Evolutionary conservation across 2,113 vertebrate genomes (phyloP), one percentile per base, ranked within the genome.

Genomic region (Rhinolophus sinicus): DNA sequence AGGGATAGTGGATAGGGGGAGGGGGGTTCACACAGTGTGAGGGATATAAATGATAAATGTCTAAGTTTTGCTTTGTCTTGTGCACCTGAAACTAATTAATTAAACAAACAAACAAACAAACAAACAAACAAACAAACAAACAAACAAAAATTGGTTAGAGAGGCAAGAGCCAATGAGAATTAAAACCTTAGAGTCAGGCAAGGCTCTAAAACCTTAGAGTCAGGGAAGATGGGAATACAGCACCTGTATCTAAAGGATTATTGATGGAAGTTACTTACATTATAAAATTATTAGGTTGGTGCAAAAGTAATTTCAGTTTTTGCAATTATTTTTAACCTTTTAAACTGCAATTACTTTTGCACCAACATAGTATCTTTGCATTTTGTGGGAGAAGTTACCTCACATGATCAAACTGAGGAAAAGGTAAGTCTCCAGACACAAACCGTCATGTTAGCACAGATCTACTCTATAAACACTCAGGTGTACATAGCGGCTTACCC

Each of bases 401-500:
- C 33, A 33, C 21, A 94, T 69, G 21, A 40, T 95, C 38, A 93
- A 93, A 83, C 6, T 56, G 47, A 50, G 62, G 24, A 52, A 92
- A 94, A 89, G 26, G 35, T 65, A 87, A 90, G 70, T 94, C 28
- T 90, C 44, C 92, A n/a, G 44, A 88, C 18, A 92, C 47, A 78
- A 84, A 4, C 80, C 62, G 56, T 65, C 50, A 65, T 69, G 54
- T 44, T 65, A 92, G 30, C 67, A 88, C 94, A 97, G 35, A 58
- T 67, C 8, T 92, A 86, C 2, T 11, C 44, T 54, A 60, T 54
- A 81, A 97, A 93, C 0, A 9, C 15, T 69, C 60, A n/a, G 28
- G 21, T 47, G 10, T 26, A 47, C 28, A 86, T 1, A 60, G 9
- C 50, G 12, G 44, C 99, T 98, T 98, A 99, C 99, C 99, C 98